These are phyloP conservation scores for Epinotia brunnichana DNA, from an alignment of 2,888 invertebrate species.

Conservation along the genomic window DNA sequence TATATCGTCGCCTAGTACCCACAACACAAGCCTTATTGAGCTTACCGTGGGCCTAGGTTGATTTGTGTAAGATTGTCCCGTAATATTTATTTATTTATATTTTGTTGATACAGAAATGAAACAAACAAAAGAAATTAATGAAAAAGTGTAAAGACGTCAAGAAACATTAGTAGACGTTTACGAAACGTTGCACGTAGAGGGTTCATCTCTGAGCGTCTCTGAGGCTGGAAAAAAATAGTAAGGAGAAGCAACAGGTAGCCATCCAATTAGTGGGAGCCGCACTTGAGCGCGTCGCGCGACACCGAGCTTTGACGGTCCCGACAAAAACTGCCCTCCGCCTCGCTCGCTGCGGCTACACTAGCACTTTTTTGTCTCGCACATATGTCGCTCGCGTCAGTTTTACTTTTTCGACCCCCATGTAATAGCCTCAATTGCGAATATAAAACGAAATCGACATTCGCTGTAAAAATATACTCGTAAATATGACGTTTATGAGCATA, in stretches of 20 bases:
- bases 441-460: constrained; percentile 27
- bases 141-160: constrained; percentile 47
- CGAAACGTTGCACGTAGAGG: constrained; percentile 70
- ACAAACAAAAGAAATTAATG: constrained; percentile 37
- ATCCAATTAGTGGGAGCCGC: constrained; percentile 79
- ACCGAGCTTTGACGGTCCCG: constrained; percentile 73
- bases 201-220: constrained; percentile 67
- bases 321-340: constrained; percentile 77
- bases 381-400: constrained; percentile 71
- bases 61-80: too few species aligned
- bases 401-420: constrained; percentile 69
- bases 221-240: constrained; percentile 68
- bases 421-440: constrained; percentile 50
- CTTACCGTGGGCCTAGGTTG: too few species aligned
- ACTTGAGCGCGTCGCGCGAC: constrained; percentile 75
- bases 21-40: too few species aligned
- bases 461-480: constrained; percentile 20
- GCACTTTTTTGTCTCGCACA: constrained; percentile 71
- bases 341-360: constrained; percentile 71
- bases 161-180: constrained; percentile 62
- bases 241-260: constrained; percentile 80
- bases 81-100: too few species aligned
- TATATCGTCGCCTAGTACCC: too few species aligned
- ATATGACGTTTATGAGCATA: constrained; percentile 33
- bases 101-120: constrained; percentile 42